Evolutionary conservation across 2,888 invertebrate genomes (phyloP), one percentile per base, ranked within the genome.

Genomic region (Lasius fuliginosus): DNA sequence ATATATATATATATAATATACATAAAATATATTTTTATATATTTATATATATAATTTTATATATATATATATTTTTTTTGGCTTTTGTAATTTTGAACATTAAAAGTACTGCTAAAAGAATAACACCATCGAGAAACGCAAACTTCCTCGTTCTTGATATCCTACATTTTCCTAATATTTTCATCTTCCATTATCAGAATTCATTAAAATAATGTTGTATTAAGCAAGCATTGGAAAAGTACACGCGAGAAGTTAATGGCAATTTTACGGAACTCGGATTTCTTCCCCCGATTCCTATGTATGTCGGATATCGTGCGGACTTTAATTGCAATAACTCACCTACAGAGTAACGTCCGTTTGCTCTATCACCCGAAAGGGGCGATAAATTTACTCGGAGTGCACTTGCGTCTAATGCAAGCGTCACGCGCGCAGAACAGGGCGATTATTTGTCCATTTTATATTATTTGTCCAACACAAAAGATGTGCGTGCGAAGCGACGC

Each of bases 241-340:
- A 56, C 6, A 23, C 12, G 33, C 9, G 33, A 23, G 40, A 58
- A 79, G 58, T 60, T 60, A 79, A 58, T 77, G 42, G 73, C 58
- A 79, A 79, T 79, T 79, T 71, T 79, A 71, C 77, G n/a, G 73
- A 23, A 15, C 46, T 36, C 6, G 60, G 60, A 6, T 27, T 30
- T 12, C 40, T 3, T 11, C 23, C 18, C 40, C 27, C 49, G 40
- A 27, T 40, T n/a, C 64, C 53, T 33, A 75, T 36, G 46, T 33
- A 75, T 36, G 46, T 36, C 46, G n/a, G 49, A 67, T 81, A 60
- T 82, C 53, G 33, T 58, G 58, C 33, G 62, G 36, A 68, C 86
- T 89, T 88, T 89, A 90, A 90, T 90, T 90, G 90, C 86, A 83
- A 88, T 89, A 90, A 90, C 76, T 90, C 89, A 84, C 64, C 23